Evolutionary conservation across 2,797 vertebrate genomes (phyloP), one percentile per base, ranked within the genome.

Genomic region (Cichlasoma orientale): DNA sequence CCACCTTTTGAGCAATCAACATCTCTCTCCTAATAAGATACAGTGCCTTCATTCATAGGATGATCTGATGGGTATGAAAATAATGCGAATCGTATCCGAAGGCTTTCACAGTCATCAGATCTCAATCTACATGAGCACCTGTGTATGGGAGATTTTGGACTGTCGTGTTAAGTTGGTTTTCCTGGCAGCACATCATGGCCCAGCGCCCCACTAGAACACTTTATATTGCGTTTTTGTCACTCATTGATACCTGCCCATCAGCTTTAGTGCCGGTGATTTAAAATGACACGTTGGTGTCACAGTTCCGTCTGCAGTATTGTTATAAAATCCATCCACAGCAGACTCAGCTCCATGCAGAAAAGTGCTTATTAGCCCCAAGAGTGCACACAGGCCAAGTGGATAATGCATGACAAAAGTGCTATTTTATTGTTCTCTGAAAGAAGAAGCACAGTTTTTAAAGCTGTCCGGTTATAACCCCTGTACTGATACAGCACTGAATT

Each of bases 331-430:
- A 57, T 27, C 59, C 29, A 56, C 54, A 59, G 2, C 52, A 53
- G 18, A 29, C 61, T 29, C 2, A 0, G 25, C 41, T 50, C 41
- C 47, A 50, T 50, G 19, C 23, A 52, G 86, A 55, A 72, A 79
- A 76, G 50, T 74, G 44, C 72, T 77, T 59, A 74, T 80, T 83
- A 77, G 31, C 25, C 47, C 31, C 33, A 18, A 29, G 10, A 23
- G 73, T 38, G 69, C 57, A 61, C 33, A 10, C 0, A 18, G 33
- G 54, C 25, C 59, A 59, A 69, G 53, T 68, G 50, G 55, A 75
- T 29, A 27, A 55, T 10, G 61, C 0, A 3, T 1, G 25, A 50
- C 16, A 29, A 50, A 50, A 68, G 23, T 56, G 14, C 5, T 18
- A 5, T 69, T 23, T 56, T 5, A 2, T 16, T 55, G 61, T 41